These are phyloP conservation scores for Laterallus jamaicensis DNA, from an alignment of 2,113 vertebrate genomes.

Conservation along the genomic window DNA sequence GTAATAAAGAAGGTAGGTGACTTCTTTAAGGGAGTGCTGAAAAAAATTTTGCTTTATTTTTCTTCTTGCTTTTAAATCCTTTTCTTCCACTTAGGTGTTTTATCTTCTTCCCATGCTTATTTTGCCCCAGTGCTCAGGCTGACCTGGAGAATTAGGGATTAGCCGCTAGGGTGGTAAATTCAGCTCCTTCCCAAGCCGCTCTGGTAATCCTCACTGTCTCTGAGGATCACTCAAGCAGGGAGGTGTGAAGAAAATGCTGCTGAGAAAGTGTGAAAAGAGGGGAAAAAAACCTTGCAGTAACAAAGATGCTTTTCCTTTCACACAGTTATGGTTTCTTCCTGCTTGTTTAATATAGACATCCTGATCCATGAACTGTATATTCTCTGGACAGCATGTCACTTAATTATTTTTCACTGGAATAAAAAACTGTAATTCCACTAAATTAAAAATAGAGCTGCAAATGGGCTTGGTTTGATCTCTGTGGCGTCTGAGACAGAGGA, in stretches of 20 bases:
- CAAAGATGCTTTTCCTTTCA: neutral
- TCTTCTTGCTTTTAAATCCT: neutral
- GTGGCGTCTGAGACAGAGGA: constrained; percentile 53
- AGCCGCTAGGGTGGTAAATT: neutral
- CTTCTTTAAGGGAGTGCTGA: neutral
- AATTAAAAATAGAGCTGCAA: constrained; percentile 66
- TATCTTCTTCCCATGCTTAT: neutral
- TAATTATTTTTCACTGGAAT: constrained; percentile 55
- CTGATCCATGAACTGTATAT: neutral
- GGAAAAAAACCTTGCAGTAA: neutral
- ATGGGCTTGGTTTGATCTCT: constrained; percentile 60
- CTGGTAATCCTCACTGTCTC: neutral
- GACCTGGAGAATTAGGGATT: neutral
- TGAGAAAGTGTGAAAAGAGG: neutral
- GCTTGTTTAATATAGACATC: neutral
- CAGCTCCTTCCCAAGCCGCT: neutral
- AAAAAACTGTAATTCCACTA: constrained; percentile 47
- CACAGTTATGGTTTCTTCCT: neutral
- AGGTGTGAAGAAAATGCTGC: neutral
- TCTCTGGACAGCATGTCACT: constrained; percentile 44
- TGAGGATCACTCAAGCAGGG: neutral
- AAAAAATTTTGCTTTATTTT: neutral
- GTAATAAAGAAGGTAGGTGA: neutral
- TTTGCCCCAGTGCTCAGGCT: neutral
- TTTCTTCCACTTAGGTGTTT: neutral